Evolutionary conservation across 2,888 invertebrate genomes (phyloP).

Genomic region (Drosophila falleni): DNA sequence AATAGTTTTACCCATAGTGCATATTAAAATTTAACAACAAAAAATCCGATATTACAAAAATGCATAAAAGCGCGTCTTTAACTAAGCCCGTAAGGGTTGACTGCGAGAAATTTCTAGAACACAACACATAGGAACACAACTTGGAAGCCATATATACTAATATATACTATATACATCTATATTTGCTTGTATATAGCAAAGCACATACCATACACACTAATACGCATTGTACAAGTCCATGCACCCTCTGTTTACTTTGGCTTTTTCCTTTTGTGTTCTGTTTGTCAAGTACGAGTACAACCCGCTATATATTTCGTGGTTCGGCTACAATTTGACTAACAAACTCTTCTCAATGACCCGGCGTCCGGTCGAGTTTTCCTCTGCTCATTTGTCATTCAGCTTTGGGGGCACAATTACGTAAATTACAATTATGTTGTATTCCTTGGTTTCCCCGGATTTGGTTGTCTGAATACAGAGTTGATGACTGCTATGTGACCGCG

Average conservation of each 20-base stretch:
- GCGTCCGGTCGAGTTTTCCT: conserved; percentile 42
- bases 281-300: conserved; percentile 57
- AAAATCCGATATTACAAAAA: background rate
- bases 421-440: conserved; percentile 72
- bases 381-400: conserved; percentile 68
- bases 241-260: conserved; percentile 53
- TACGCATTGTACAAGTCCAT: background rate
- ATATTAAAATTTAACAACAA: background rate
- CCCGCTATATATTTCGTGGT: conserved; percentile 32
- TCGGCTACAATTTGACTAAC: conserved; percentile 45
- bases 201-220: conserved; percentile 3
- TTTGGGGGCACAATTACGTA: conserved; percentile 72
- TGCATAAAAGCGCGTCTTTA: conserved; percentile 15
- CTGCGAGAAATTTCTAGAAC: background rate
- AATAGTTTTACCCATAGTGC: background rate
- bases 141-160: conserved; percentile 43
- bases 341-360: conserved; percentile 56
- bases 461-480: conserved; percentile 32
- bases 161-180: conserved; percentile 24
- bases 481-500: conserved; percentile 59
- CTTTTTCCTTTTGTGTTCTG: conserved; percentile 57
- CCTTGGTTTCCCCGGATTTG: conserved; percentile 46
- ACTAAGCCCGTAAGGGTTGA: conserved; percentile 12
- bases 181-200: background rate
- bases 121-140: conserved; percentile 6